Conservation (phyloP, 1,140 invertebrate genomes). For the Globodera ellingtonae region DNA sequence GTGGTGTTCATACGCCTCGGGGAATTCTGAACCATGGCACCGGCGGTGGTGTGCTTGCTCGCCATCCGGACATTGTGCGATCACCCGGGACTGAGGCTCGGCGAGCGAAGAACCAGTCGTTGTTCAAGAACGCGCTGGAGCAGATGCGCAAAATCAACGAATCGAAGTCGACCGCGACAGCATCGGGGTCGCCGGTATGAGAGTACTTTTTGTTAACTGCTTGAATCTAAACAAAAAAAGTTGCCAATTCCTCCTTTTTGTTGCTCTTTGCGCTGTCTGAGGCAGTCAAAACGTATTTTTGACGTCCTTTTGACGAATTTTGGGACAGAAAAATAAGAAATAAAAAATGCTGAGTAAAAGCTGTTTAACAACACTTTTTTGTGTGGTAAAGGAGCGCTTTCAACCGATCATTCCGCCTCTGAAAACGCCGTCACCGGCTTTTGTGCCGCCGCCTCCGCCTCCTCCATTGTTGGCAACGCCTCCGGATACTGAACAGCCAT, state of each 20-base stretch:
- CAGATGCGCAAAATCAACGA: constrained; percentile 4
- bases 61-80: not conserved
- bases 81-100: not conserved
- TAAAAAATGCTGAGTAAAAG: no score
- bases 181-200: no score
- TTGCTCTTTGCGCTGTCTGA: not conserved
- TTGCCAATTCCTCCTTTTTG: no score
- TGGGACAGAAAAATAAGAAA: no score
- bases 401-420: not conserved
- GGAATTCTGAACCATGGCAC: not conserved
- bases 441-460: no score
- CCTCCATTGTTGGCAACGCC: not conserved
- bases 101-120: not conserved
- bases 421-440: not conserved
- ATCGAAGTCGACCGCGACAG: no score
- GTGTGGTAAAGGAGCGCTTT: not conserved
- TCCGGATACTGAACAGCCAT: not conserved
- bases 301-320: no score
- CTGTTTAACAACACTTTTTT: not conserved
- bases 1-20: not conserved
- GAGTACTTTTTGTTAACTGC: no score
- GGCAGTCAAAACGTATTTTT: not conserved
- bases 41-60: not conserved
- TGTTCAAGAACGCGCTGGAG: constrained; percentile 14
- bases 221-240: not conserved